Base-by-base conservation (phyloP, 2,888 invertebrate species). In the Cyclophora punctaria region DNA sequence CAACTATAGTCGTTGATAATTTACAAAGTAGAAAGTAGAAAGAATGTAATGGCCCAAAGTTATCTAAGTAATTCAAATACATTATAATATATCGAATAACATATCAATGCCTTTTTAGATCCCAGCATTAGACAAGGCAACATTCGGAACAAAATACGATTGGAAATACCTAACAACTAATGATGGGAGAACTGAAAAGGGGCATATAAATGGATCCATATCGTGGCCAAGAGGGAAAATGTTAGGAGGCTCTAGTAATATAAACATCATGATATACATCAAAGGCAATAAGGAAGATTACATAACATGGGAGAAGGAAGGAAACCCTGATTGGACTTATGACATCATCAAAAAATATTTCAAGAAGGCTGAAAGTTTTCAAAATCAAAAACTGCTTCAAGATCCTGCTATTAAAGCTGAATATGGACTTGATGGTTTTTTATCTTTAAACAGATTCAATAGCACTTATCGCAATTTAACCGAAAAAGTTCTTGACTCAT, bases 181-280 rank as follows among this genome's bases (percentile, higher is more conserved):
- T 20, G 44, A 44, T 6, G 44, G 34, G 2, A 33, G 34, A 6
- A 44, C 6, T 7, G 6, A 20, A 33, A 20, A 44, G 3, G 20
- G 33, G 3, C 7, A 5, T 3, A 34, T 33, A 20, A 34, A 44
- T 5, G 5, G 34, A 33, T 34, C 5, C 34, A 33, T 5, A 4
- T 7, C 34, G 6, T 20, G 20, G 34, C 5, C 34, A 44, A 4
- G 44, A 44, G 94, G 93, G 0, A 93, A 91, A 70, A 82, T 90
- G 71, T 71, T 92, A 48, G 92, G 92, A 20, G 92, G 92, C 0
- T 77, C 83, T 0, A 90, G 90, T 34, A 80, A 80, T 3, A 66
- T 91, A 1, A 92, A 92, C 67, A 89, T 75, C 20, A 91, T 91
- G 85, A 67, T 91, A 42, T 91, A 91, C 58, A 69, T 90, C 1